Base-by-base conservation (phyloP, 2,888 invertebrate species). In the Homarus gammarus region DNA sequence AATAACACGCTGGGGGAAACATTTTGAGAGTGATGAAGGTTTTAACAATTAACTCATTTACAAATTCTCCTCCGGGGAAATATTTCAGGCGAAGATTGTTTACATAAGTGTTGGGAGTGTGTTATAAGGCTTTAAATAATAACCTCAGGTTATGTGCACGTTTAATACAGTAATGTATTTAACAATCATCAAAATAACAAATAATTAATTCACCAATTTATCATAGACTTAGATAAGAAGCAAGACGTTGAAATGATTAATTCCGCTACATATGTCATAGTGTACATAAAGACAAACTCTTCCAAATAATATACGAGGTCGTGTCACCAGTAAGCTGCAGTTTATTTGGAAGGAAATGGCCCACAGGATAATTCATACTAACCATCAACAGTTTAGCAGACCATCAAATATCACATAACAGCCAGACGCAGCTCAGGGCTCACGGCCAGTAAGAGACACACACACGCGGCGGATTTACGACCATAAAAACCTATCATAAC, bases 371-470 rank as follows among this genome's bases (percentile, higher is more conserved):
- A 64, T 64, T 64, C 64, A n/a, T 64, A 22, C 64, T 27, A 64
- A 64, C 64, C 64, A 64, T 64, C 64, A 64, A 64, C 64, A 64
- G 64, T 64, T 64, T 64, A 64, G 64, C 64, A 5, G 64, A 64
- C 64, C 27, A 64, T 64, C 64, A 64, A 64, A 3, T 27, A n/a
- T 2, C 64, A 15, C 64, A 64, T 64, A 64, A 64, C 64, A 64
- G 27, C 31, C 27, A 5, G 31, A 6, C 27, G 6, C n/a, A 64
- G 5, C n/a, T 27, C n/a, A 12, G 8, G 64, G n/a, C 64, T 27
- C 6, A 64, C 64, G 5, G 31, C 27, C 64, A 27, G 1, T 64
- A 64, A 64, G 18, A 64, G 64, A 64, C 27, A 64, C 27, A 64
- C 27, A n/a, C 27, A 15, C 27, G 27, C 64, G 27, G 3, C 18